phyloP scores from a whole-genome alignment of 2,797 vertebrate species.

The Crenuchus spilurus region DNA sequence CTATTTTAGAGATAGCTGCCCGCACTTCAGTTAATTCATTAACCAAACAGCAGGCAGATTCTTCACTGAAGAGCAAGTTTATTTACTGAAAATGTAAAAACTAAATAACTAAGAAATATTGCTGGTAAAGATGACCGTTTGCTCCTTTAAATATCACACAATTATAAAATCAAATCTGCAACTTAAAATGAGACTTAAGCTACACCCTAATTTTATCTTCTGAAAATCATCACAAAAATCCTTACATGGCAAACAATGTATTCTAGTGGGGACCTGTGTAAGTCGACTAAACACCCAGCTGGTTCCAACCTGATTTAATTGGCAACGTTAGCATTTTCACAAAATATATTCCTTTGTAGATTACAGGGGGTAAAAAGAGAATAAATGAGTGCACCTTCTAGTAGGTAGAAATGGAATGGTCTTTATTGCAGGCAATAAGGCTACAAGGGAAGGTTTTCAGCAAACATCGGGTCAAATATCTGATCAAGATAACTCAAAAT shows the following conservation, averaged over 20 bases:
- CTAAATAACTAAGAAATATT: too few species aligned
- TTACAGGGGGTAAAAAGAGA: not conserved
- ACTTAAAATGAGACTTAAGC: too few species aligned
- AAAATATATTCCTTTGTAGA: not conserved
- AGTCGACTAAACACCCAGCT: too few species aligned
- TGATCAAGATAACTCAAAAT: not conserved
- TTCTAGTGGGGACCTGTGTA: not conserved
- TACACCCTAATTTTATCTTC: not conserved
- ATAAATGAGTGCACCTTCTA: conserved; percentile 18
- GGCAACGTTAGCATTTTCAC: not conserved
- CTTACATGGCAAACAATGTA: not conserved
- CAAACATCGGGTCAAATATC: not conserved
- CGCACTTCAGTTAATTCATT: too few species aligned
- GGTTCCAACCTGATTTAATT: too few species aligned
- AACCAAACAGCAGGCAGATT: too few species aligned
- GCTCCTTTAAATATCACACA: too few species aligned
- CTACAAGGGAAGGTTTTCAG: not conserved
- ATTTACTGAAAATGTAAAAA: too few species aligned
- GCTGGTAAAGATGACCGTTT: too few species aligned
- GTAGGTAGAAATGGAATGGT: not conserved
- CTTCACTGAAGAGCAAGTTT: too few species aligned
- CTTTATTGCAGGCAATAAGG: conserved; percentile 38
- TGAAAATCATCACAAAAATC: not conserved
- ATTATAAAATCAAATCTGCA: too few species aligned
- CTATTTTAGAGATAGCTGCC: too few species aligned